phyloP scores from a whole-genome alignment of 1,140 invertebrate species.

The Zaprionus taronus region DNA sequence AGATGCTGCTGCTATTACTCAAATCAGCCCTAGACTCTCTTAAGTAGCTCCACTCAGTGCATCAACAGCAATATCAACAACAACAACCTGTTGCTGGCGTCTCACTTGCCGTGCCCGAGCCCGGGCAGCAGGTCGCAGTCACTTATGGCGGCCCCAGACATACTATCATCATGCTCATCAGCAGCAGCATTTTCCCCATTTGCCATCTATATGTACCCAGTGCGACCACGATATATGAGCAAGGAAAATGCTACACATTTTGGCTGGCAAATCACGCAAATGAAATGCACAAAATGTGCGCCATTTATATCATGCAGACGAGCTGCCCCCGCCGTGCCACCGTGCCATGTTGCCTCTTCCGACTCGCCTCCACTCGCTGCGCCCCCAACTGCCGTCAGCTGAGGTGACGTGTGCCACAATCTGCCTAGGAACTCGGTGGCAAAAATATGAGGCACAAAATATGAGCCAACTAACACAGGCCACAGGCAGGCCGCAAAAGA shows the following conservation, averaged over 20 bases:
- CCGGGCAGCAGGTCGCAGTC: slow-evolving; percentile 39
- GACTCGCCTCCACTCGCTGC: background rate
- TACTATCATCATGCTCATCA: slow-evolving; percentile 59
- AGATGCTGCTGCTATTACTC: background rate
- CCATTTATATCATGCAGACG: slow-evolving; percentile 73
- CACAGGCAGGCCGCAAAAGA: slow-evolving; percentile 57
- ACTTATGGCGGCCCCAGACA: slow-evolving; percentile 39
- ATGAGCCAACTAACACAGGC: slow-evolving; percentile 65
- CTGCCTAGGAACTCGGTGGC: slow-evolving; percentile 54
- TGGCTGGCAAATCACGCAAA: slow-evolving; percentile 80
- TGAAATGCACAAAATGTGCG: slow-evolving; percentile 81
- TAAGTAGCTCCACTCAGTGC: slow-evolving; percentile 33
- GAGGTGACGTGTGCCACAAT: slow-evolving; percentile 51
- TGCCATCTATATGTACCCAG: background rate
- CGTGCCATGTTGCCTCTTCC: background rate
- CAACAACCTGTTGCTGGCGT: slow-evolving; percentile 21
- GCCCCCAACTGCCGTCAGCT: background rate
- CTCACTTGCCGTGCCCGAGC: slow-evolving; percentile 7
- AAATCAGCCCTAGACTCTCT: slow-evolving; percentile 27
- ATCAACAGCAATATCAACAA: slow-evolving; percentile 33
- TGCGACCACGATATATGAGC: slow-evolving; percentile 34
- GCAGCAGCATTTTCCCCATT: slow-evolving; percentile 22
- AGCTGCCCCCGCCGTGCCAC: slow-evolving; percentile 2
- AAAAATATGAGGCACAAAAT: slow-evolving; percentile 61
- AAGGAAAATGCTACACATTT: slow-evolving; percentile 72